A percentile compares a stretch with the other conserved stretches of the same genome.
Evolutionary conservation across 2,888 invertebrate species (phyloP).

Genomic region (Zhuqinia jingwanae): DNA sequence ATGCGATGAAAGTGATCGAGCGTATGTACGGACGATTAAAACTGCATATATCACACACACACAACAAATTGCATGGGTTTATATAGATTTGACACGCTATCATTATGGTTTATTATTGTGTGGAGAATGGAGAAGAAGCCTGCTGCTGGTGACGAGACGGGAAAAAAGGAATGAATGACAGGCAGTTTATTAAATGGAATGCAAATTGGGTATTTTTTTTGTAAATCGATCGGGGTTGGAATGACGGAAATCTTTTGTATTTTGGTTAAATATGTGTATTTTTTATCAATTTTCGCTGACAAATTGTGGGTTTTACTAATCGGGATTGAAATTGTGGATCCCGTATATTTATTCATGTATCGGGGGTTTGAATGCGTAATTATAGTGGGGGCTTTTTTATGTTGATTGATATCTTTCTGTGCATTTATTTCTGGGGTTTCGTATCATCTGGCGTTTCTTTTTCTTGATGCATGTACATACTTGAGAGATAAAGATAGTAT

Average conservation of each 20-base stretch:
- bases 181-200: constrained; percentile 46
- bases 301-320: constrained; percentile 65
- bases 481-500: too few species aligned
- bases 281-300: constrained; percentile 47
- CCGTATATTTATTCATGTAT: constrained; percentile 16
- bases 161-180: neutral
- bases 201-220: constrained; percentile 36
- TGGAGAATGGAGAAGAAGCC: neutral
- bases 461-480: neutral
- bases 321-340: too few species aligned
- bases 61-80: too few species aligned
- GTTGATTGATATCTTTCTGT: constrained; percentile 23
- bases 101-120: constrained; percentile 48
- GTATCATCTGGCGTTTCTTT: constrained; percentile 30
- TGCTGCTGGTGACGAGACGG: constrained; percentile 5
- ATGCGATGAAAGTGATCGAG: neutral
- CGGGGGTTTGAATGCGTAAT: neutral
- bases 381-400: neutral
- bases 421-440: neutral
- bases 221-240: constrained; percentile 21
- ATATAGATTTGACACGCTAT: constrained; percentile 56
- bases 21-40: constrained; percentile 43
- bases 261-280: neutral
- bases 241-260: constrained; percentile 2
- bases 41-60: constrained; percentile 32